Evolutionary conservation across 2,113 vertebrate species (phyloP), one percentile per base, ranked within the genome.

Genomic region (Physeter macrocephalus): DNA sequence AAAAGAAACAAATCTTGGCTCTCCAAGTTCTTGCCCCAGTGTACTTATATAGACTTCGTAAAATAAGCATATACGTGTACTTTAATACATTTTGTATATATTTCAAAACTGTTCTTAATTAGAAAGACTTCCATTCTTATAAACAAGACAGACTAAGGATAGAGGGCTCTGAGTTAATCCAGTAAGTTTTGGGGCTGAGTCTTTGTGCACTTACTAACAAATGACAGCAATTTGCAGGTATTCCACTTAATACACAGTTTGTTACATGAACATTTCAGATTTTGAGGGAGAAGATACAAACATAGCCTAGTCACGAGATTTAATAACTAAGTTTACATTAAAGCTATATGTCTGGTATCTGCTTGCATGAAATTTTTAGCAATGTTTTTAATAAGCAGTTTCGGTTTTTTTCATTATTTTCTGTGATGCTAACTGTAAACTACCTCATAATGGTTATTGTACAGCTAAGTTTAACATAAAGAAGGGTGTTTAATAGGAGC

Each of bases 41-140:
- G 82, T 94, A 64, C 27, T 69, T 91, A 90, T 43, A 54, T 75
- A 77, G 90, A 71, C 61, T 96, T 94, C 90, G 86, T 64, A 96
- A 97, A 94, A 97, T 96, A 12, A 34, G 75, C 15, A 34, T 84
- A 27, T 67, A 6, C 25, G 31, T 90, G 13, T 52, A 46, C 46
- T 96, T 95, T 90, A 78, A 87, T 3, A 87, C 92, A 98, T 94
- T 88, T 94, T 43, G 86, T 95, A 80, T 86, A 54, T 88, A 85
- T 98, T 95, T 92, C 92, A 93, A 18, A 78, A 95, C 71, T 97
- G 29, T 74, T 97, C 67, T 59, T 97, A 96, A 87, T 97, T 78
- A 96, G 41, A 95, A 66, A 95, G 90, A 88, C 81, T 98, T 97
- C 82, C 1, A 77, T 87, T 94, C 85, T 89, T 84, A 29, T 82